These are phyloP conservation scores for Corydoras maculifer DNA, from an alignment of 2,113 vertebrate genomes.

Conservation along the genomic window DNA sequence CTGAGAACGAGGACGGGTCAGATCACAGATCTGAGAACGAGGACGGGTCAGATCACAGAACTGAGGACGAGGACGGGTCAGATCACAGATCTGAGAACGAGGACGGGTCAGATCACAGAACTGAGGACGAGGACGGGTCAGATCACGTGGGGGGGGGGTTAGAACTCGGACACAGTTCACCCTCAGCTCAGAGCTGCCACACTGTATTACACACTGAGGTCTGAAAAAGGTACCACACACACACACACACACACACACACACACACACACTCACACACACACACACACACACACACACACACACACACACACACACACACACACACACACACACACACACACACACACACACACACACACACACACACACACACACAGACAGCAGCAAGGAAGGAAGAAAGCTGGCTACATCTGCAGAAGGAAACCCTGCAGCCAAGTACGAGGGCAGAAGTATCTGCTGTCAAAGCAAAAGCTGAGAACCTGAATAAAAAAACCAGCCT, in stretches of 20 bases:
- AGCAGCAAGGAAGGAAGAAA: neutral
- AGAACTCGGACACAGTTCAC: neutral
- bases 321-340: conserved; percentile 21
- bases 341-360: conserved; percentile 22
- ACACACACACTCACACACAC: conserved; percentile 18
- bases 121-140: too few relatives aligned
- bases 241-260: conserved; percentile 21
- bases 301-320: conserved; percentile 5
- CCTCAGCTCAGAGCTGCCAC: neutral
- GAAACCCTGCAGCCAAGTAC: conserved; percentile 10
- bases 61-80: too few relatives aligned
- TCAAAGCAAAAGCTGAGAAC: conserved; percentile 17
- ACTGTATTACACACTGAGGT: neutral
- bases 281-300: neutral
- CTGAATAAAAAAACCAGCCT: neutral
- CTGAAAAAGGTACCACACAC: neutral
- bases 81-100: too few relatives aligned
- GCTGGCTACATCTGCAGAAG: conserved; percentile 11
- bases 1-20: too few relatives aligned
- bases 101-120: too few relatives aligned
- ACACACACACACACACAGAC: conserved; percentile 3
- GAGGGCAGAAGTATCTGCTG: conserved; percentile 21
- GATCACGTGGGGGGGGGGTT: too few relatives aligned
- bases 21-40: too few relatives aligned
- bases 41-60: too few relatives aligned